Evolutionary conservation across 2,888 invertebrate genomes (phyloP).

Genomic region (Therioaphis trifolii): DNA sequence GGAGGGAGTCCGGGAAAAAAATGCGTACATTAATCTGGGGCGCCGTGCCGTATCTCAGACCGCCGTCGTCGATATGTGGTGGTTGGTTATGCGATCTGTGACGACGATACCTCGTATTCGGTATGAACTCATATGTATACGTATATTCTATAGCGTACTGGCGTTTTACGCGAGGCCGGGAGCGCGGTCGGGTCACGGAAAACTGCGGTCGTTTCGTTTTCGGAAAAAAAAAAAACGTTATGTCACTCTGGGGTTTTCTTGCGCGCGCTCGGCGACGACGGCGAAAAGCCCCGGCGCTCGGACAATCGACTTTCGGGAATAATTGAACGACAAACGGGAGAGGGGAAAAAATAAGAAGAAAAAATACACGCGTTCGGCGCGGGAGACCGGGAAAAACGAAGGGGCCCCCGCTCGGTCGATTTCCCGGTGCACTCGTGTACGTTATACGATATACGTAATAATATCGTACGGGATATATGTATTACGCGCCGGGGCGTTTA

Average conservation of each 20-base stretch:
- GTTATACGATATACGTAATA: no score
- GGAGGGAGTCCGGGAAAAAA: background rate
- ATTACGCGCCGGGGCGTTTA: no score
- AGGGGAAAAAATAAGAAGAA: no score
- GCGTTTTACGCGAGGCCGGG: no score
- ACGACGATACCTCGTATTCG: background rate
- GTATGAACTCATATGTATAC: background rate
- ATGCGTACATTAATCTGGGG: background rate
- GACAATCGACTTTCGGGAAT: background rate
- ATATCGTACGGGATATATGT: no score
- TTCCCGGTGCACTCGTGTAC: no score
- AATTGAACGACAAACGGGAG: background rate
- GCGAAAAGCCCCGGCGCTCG: background rate
- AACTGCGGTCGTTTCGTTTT: background rate
- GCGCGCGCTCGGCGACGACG: background rate
- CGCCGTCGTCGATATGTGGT: background rate
- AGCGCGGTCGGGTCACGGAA: no score
- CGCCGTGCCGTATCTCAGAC: background rate
- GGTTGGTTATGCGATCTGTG: background rate
- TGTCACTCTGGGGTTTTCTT: background rate
- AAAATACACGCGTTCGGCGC: no score
- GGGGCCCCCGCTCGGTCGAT: no score
- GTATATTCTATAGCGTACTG: background rate
- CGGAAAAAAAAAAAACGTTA: background rate
- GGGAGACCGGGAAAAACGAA: no score